Base-by-base conservation (phyloP, 2,113 vertebrate species). In the Catagonus wagneri region DNA sequence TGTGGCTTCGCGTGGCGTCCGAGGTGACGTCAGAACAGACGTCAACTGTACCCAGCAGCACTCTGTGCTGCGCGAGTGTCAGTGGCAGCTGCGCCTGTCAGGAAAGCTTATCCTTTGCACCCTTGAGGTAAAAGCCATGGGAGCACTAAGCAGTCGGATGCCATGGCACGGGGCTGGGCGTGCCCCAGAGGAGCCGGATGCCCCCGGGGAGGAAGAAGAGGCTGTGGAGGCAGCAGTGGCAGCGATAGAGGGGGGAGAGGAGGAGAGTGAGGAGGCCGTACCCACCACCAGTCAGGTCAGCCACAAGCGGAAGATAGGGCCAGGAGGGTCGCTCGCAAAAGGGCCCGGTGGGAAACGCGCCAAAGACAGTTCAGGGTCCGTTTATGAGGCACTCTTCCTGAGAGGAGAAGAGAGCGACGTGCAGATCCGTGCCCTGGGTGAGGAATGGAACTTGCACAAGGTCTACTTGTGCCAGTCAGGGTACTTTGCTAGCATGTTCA, bases 401-500 rank as follows among this genome's bases (percentile, higher is more conserved):
- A 60, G 36, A 17, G 78, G 91, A 2, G 92, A 95, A 44, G n/a
- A 36, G 16, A 96, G 96, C 11, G 96, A 96, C 1, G 7, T 96
- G 27, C 84, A 68, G 71, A 96, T 96, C 63, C 8, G n/a, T 1
- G 83, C 92, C 0, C 50, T 94, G 25, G 88, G 65, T 36, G 4
- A 54, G 20, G 83, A 72, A 16, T 95, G 94, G 96, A 61, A 52
- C 76, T 44, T 96, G 22, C 92, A 94, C 71, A 92, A 23, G 16
- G 32, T 6, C 88, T 75, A 92, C 36, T 75, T 96, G 20, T 74
- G 91, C 72, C 83, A 22, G 50, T 88, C 94, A 3, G 58, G 94
- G 1, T 97, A 97, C 78, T 97, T 97, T 9, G 58, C 63, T 15
- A 92, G 96, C 65, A 97, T 97, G 94, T 97, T 97, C 83, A 95